Percentiles rank a stretch among this genome's conserved stretches.
Conservation (phyloP, 2,888 invertebrate species). For the Axea sp. region DNA sequence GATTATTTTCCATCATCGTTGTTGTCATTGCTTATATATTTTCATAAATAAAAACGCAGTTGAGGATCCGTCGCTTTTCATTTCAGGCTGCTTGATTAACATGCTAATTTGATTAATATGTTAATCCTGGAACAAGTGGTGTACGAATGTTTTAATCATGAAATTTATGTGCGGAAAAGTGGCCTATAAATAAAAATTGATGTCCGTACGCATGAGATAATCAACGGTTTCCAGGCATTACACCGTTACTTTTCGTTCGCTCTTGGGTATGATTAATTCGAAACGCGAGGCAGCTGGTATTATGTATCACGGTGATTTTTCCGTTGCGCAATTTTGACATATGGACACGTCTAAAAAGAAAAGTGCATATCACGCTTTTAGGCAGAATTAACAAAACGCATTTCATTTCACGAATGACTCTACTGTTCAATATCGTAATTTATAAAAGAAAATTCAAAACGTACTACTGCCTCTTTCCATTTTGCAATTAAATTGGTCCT, state of each 20-base stretch:
- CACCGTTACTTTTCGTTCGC: slow-evolving; percentile 48
- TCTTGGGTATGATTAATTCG: slow-evolving; percentile 45
- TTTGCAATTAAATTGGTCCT: too few relatives aligned
- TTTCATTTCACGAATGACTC: too few relatives aligned
- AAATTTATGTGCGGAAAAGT: slow-evolving; percentile 44
- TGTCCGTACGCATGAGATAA: slow-evolving; percentile 22
- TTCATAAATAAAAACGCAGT: not conserved
- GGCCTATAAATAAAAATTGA: slow-evolving; percentile 34
- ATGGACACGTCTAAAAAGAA: slow-evolving; percentile 12
- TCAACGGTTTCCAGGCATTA: slow-evolving; percentile 28
- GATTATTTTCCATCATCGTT: too few relatives aligned
- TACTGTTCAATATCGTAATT: too few relatives aligned
- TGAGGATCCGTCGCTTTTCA: too few relatives aligned
- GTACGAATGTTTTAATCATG: slow-evolving; percentile 36
- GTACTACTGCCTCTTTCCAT: too few relatives aligned
- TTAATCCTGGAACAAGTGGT: slow-evolving; percentile 25
- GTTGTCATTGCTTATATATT: not conserved
- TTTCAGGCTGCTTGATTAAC: slow-evolving; percentile 9
- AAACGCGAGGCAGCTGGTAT: slow-evolving; percentile 36
- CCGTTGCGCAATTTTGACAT: slow-evolving; percentile 39
- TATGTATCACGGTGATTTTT: slow-evolving; percentile 38
- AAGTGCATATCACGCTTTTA: slow-evolving; percentile 25
- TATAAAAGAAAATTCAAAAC: too few relatives aligned
- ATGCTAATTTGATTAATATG: slow-evolving; percentile 39
- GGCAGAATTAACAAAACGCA: too few relatives aligned